phyloP scores from a whole-genome alignment of 2,888 invertebrate genomes.

The Chrysolina americana region DNA sequence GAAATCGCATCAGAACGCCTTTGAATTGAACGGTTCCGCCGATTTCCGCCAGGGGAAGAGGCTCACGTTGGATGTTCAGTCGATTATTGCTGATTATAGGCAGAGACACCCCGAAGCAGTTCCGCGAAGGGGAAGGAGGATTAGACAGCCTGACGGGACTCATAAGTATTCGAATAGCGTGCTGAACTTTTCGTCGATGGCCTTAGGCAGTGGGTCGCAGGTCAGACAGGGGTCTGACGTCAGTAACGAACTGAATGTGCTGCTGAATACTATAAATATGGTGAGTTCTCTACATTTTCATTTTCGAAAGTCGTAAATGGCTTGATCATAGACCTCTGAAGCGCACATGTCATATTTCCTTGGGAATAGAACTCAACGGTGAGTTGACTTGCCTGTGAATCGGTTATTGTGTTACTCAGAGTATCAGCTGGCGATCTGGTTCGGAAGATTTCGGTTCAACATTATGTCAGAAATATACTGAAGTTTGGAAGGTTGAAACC shows the following conservation, averaged over 20 bases:
- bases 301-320: too few relatives aligned
- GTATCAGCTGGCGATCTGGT: too few relatives aligned
- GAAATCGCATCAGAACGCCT: conserved; percentile 68
- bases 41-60: conserved; percentile 75
- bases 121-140: conserved; percentile 78
- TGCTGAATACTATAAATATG: conserved; percentile 63
- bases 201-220: conserved; percentile 69
- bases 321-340: too few relatives aligned
- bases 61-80: conserved; percentile 85
- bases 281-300: conserved; percentile 60
- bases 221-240: conserved; percentile 63
- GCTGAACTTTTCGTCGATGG: conserved; percentile 67
- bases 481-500: too few relatives aligned
- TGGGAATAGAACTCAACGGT: too few relatives aligned
- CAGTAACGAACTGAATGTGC: conserved; percentile 63
- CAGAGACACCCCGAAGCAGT: conserved; percentile 83
- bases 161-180: conserved; percentile 55
- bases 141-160: conserved; percentile 68
- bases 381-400: too few relatives aligned
- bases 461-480: too few relatives aligned
- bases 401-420: too few relatives aligned
- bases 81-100: conserved; percentile 86
- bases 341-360: too few relatives aligned
- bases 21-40: conserved; percentile 74
- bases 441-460: too few relatives aligned